Base-by-base conservation (phyloP, 2,888 invertebrate species). In the Dyspetes luteomarginatus region DNA sequence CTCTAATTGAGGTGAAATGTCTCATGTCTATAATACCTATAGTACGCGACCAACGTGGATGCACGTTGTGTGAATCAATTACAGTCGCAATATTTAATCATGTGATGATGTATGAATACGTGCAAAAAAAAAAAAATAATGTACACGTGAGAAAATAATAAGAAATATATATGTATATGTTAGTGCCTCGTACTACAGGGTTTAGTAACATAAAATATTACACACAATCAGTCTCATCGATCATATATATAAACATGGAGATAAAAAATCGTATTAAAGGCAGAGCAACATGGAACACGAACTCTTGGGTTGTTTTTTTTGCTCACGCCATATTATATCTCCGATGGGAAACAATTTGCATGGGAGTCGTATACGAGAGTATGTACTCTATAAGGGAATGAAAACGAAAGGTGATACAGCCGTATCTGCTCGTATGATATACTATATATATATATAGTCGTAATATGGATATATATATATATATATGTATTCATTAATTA, bases 291-390 rank as follows among this genome's bases (percentile, higher is more conserved):
- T 28, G 50, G 9, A 69, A 64, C 64, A 77, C 77, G 77, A 65
- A 71, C 36, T 58, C 64, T 36, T 36, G 43, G 69, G 56, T 19
- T 36, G 15, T 26, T n/a, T n/a, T n/a, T n/a, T n/a, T 50, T 56
- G 64, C 62, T 64, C 65, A 26, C 19, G 24, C 45, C 56, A 41
- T 64, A 9, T 5, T 9, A 36, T 12, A 19, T 17, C 45, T 17
- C 19, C 78, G 76, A 81, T 84, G 83, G 79, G 81, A 82, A 81
- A 82, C 52, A 82, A 81, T 82, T 84, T 80, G 71, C 82, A 84
- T 84, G 79, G 81, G 72, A 84, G 62, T 58, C 71, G 58, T 71
- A 74, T 52, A 19, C 15, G 36, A 43, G 72, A 67, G 45, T 48
- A 19, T 73, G 64, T 62, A 50, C 64, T 79, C 56, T 75, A 75